Conservation (phyloP, 2,797 vertebrate species). For the Streptopelia turtur region DNA sequence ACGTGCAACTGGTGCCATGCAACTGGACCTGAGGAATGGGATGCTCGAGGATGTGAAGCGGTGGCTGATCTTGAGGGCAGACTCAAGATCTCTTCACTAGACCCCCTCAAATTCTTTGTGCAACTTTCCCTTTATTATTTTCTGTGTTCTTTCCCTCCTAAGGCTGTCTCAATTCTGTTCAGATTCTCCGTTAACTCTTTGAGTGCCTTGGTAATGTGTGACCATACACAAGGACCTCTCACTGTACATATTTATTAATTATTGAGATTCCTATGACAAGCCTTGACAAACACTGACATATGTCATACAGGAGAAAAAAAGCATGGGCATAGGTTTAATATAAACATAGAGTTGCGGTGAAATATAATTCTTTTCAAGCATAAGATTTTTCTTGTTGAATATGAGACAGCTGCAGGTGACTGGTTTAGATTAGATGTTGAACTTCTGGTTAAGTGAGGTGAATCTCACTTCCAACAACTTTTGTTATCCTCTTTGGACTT, state of each 20-base stretch:
- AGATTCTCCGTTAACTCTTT: not conserved
- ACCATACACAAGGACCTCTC: not conserved
- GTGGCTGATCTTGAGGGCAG: not conserved
- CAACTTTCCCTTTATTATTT: not conserved
- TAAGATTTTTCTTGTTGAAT: not conserved
- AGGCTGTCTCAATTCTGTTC: not conserved
- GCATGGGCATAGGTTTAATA: not conserved
- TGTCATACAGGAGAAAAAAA: not conserved
- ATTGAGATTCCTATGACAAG: not conserved
- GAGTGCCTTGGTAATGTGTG: not conserved
- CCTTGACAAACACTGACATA: not conserved
- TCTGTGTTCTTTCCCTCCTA: not conserved
- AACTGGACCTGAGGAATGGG: not conserved
- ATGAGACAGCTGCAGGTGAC: not conserved
- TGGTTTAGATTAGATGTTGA: not conserved
- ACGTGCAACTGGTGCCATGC: accelerated
- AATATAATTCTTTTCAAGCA: not conserved
- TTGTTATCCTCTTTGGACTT: not conserved
- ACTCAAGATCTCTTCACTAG: not conserved
- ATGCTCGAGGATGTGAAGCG: not conserved
- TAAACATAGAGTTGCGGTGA: not conserved
- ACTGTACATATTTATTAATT: not conserved
- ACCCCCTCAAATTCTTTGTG: not conserved
- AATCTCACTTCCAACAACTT: not conserved
- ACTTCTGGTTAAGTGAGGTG: not conserved